These are phyloP conservation scores for Callithrix jacchus DNA, from an alignment of 2,113 vertebrate species.

Conservation along the genomic window DNA sequence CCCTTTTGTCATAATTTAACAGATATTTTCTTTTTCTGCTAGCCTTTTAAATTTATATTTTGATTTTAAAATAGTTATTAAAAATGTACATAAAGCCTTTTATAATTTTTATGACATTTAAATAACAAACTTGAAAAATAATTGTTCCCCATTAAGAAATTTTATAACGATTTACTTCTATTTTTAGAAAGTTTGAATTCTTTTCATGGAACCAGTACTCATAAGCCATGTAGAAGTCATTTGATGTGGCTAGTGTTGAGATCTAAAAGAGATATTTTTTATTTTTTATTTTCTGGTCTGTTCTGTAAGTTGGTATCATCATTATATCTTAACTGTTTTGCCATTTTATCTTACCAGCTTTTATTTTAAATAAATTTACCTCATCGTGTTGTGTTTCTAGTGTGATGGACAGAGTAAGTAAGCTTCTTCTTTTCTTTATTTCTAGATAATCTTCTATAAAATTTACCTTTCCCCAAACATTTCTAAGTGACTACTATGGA, in stretches of 20 bases:
- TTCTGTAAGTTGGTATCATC: not conserved
- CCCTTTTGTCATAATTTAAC: not conserved
- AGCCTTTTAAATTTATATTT: constrained; percentile 12
- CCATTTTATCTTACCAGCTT: not conserved
- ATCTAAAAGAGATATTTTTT: not conserved
- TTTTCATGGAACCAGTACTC: not conserved
- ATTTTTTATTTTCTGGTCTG: not conserved
- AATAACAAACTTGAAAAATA: not conserved
- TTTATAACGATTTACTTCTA: not conserved
- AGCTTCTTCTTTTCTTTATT: not conserved
- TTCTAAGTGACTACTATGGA: not conserved
- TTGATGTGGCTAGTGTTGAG: not conserved
- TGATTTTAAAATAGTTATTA: not conserved
- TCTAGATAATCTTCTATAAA: not conserved
- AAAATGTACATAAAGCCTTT: not conserved
- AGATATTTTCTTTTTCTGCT: not conserved
- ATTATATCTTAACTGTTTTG: not conserved
- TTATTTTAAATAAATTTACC: not conserved
- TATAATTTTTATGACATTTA: not conserved
- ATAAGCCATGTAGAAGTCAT: not conserved
- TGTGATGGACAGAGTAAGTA: not conserved
- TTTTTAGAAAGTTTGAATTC: not conserved
- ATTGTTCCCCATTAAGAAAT: not conserved
- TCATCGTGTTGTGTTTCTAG: not conserved
- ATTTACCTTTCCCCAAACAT: not conserved